Evolutionary conservation across 2,888 invertebrate genomes (phyloP), one percentile per base, ranked within the genome.

Genomic region (Acanthopleura granulata): DNA sequence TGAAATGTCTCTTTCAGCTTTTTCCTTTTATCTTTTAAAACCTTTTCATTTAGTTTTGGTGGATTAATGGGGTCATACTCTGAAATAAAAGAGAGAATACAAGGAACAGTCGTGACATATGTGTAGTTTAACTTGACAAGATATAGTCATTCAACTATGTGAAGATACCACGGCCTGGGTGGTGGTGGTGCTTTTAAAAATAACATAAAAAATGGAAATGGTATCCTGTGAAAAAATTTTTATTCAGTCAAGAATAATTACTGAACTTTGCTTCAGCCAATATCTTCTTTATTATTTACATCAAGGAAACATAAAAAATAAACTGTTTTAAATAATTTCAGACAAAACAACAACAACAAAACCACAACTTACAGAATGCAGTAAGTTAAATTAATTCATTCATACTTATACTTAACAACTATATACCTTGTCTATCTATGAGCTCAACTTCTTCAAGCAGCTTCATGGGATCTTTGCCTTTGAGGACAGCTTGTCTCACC

Each of bases 381-480:
- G 49, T 15, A 30, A 15, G 25, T 40, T n/a, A n/a, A n/a, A n/a
- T n/a, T n/a, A n/a, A n/a, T n/a, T n/a, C 3, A 40, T 40, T 40
- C 40, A 40, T 40, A 40, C 9, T 40, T 6, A 40, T 40, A 6
- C 61, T 25, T 61, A 4, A 61, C n/a, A n/a, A 61, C 25, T 49
- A 89, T 90, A 85, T 92, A 97, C 97, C 98, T 97, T 98, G 98
- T 93, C 97, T 96, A 93, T 99, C 99, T 87, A 99, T 97, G 91
- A 97, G 96, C 89, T 98, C 97, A 93, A 99, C 94, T 91, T 98
- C 98, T 87, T 96, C 95, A 62, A 99, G 93, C 77, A 99, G 94
- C 90, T 98, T 97, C 74, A 95, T 93, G 0, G 99, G 98, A 93
- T 99, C 98, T 92, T 99, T 98, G 89, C 97, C 97, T 92, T 99